These are phyloP conservation scores for Drosophila lutescens DNA, from an alignment of 2,888 invertebrate species.

Conservation along the genomic window DNA sequence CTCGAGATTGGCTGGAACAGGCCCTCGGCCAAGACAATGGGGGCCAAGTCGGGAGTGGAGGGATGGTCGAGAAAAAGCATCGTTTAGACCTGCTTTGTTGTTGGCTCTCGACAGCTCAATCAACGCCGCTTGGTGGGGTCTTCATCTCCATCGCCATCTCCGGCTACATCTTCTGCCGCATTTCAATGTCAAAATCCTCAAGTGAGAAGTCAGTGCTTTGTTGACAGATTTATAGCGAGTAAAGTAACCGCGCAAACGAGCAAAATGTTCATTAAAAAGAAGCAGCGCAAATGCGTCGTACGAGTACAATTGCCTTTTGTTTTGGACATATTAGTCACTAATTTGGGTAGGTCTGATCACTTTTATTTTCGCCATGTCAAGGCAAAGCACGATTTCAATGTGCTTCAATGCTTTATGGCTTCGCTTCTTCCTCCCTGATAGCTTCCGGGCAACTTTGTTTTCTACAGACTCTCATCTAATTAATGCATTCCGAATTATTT, in stretches of 20 bases:
- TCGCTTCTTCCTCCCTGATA: slow-evolving; percentile 11
- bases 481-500: slow-evolving; percentile 49
- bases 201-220: slow-evolving; percentile 40
- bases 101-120: slow-evolving; percentile 70
- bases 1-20: slow-evolving; percentile 14
- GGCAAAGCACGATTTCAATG: slow-evolving; percentile 34
- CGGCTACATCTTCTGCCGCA: slow-evolving; percentile 22
- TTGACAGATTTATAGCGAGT: slow-evolving; percentile 58
- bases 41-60: neutral
- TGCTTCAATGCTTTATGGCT: slow-evolving; percentile 7
- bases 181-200: slow-evolving; percentile 49
- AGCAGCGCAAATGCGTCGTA: slow-evolving; percentile 27
- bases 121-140: slow-evolving; percentile 59
- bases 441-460: slow-evolving; percentile 33
- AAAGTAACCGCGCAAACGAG: slow-evolving; percentile 50
- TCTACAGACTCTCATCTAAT: slow-evolving; percentile 30
- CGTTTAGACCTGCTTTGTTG: slow-evolving; percentile 33
- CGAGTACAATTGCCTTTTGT: slow-evolving; percentile 47
- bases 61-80: slow-evolving; percentile 13
- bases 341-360: slow-evolving; percentile 38
- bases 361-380: slow-evolving; percentile 48
- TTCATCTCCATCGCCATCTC: slow-evolving; percentile 50
- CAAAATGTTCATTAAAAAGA: slow-evolving; percentile 45
- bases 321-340: slow-evolving; percentile 52
- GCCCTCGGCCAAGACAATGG: slow-evolving; percentile 18